A percentile compares a stretch with the other conserved stretches of the same genome.
Evolutionary conservation across 37 sponge, comb jelly and placozoan species (phyloP).

Genomic region (Bolinopsis microptera): DNA sequence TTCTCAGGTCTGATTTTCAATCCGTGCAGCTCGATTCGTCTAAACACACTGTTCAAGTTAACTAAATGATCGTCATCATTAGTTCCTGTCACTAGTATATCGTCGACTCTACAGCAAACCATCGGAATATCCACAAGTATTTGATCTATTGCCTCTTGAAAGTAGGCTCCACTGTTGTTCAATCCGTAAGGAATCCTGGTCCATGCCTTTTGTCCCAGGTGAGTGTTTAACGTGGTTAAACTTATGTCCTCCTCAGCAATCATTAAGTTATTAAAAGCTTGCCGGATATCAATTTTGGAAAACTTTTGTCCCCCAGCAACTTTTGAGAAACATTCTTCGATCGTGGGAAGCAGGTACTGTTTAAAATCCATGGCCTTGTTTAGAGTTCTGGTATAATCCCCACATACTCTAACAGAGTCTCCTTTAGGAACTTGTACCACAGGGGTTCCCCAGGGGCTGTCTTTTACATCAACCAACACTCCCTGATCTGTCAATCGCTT

Average conservation of each 20-base stretch:
- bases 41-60: not conserved
- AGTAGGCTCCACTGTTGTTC: not conserved
- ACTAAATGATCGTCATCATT: not conserved
- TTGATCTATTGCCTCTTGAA: not conserved
- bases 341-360: slow-evolving; percentile 62
- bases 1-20: not conserved
- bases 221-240: slow-evolving; percentile 70
- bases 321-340: slow-evolving; percentile 38
- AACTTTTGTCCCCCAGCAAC: slow-evolving; percentile 68
- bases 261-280: slow-evolving; percentile 68
- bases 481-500: not conserved
- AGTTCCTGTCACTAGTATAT: not conserved
- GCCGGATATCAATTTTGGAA: slow-evolving; percentile 69
- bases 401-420: slow-evolving; percentile 55
- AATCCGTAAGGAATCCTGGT: slow-evolving; percentile 67
- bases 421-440: slow-evolving; percentile 65
- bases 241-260: slow-evolving; percentile 63
- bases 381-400: slow-evolving; percentile 62
- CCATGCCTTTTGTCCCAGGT: slow-evolving; percentile 67
- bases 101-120: slow-evolving; percentile 18
- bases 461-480: slow-evolving; percentile 24
- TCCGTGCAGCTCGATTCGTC: not conserved
- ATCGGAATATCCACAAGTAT: not conserved
- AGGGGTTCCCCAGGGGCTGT: slow-evolving; percentile 64
- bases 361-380: slow-evolving; percentile 20